phyloP scores from a whole-genome alignment of 2,797 vertebrate species.

The Chiroxiphia lanceolata region DNA sequence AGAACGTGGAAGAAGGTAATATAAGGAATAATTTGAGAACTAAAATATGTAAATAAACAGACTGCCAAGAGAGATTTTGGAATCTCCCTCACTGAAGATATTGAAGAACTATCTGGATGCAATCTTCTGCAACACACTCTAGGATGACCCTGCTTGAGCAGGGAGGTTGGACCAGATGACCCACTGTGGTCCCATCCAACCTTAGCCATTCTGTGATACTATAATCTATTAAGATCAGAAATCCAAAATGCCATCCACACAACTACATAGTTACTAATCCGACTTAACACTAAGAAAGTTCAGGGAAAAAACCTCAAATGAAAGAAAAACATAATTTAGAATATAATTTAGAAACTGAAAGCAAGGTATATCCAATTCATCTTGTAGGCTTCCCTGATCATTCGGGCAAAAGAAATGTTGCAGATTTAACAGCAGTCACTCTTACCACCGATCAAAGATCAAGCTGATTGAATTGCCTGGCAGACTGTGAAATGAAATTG shows the following conservation, averaged over 20 bases:
- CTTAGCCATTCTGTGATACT: background rate
- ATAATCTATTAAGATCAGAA: background rate
- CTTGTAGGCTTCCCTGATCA: background rate
- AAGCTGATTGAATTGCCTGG: background rate
- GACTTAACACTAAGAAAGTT: background rate
- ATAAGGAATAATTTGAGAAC: background rate
- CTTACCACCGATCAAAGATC: background rate
- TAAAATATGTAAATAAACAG: background rate
- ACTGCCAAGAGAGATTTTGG: background rate
- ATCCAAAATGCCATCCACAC: background rate
- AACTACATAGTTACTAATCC: background rate
- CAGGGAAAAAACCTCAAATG: background rate
- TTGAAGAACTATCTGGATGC: background rate
- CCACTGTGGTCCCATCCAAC: background rate
- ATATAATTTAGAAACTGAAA: background rate
- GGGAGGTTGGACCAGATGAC: background rate
- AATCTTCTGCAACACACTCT: background rate
- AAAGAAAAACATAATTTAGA: background rate
- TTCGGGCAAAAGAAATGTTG: background rate
- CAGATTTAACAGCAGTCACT: background rate
- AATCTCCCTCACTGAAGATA: background rate
- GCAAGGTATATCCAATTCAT: background rate
- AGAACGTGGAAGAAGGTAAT: background rate
- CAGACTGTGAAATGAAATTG: background rate
- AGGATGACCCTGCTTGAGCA: background rate